phyloP scores from a whole-genome alignment of 1,140 invertebrate species.

The Lasioglossum albipes region DNA sequence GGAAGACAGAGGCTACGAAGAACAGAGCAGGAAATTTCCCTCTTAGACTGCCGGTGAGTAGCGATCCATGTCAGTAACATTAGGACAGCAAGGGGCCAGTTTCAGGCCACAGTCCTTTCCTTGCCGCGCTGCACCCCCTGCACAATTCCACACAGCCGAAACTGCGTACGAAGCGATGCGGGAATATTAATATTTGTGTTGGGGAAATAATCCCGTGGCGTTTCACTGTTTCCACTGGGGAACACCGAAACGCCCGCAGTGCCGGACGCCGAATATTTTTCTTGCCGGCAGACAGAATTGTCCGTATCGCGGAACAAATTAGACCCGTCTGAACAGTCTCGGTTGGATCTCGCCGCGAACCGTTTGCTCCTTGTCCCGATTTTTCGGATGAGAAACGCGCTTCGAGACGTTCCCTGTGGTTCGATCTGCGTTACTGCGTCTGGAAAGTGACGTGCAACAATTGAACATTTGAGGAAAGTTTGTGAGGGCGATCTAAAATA shows the following conservation, averaged over 20 bases:
- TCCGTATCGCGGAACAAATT: too few species aligned
- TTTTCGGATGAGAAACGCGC: too few species aligned
- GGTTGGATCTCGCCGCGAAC: too few species aligned
- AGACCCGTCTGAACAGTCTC: too few species aligned
- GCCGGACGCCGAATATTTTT: not conserved
- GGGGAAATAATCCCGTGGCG: not conserved
- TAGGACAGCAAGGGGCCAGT: slow-evolving; percentile 23
- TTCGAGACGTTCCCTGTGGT: too few species aligned
- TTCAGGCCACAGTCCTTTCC: not conserved
- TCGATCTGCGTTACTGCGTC: too few species aligned
- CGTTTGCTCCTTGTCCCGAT: too few species aligned
- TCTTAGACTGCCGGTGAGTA: slow-evolving; percentile 51
- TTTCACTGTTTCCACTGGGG: not conserved
- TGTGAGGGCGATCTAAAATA: too few species aligned
- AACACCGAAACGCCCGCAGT: not conserved
- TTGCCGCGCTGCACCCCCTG: not conserved
- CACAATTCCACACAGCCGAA: slow-evolving; percentile 11
- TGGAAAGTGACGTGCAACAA: too few species aligned
- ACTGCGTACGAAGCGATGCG: not conserved
- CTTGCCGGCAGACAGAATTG: too few species aligned
- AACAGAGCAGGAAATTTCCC: slow-evolving; percentile 45
- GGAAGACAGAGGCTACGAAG: not conserved
- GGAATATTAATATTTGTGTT: slow-evolving; percentile 50
- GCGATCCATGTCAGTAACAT: slow-evolving; percentile 55
- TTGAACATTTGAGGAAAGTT: too few species aligned